Evolutionary conservation across 2,113 vertebrate species (phyloP), one percentile per base, ranked within the genome.

Genomic region (Anoura caudifer): DNA sequence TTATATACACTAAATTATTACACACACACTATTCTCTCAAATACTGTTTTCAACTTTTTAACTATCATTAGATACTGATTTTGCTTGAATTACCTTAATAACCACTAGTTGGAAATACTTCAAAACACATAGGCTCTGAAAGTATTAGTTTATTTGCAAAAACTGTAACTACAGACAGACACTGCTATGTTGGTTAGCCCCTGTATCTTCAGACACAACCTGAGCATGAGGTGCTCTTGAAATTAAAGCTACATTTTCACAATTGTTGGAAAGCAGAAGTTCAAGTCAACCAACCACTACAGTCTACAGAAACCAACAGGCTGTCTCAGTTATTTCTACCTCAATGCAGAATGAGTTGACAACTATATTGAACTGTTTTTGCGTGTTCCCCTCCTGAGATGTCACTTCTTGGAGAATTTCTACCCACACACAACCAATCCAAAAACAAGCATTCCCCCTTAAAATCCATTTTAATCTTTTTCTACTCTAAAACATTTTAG

Each of bases 51-150:
- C 90, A 90, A 56, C 12, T 15, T 80, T 76, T 75, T 67, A 36
- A 75, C 28, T 86, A 63, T 52, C 22, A 69, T 69, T 85, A 83
- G 41, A 86, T 47, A 73, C 33, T 50, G 69, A 80, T 92, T 92
- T 95, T 94, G 43, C 85, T 89, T 52, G 14, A 77, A 95, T 87
- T 95, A 47, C 14, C 85, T 93, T 86, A 75, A 85, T 33, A 90
- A 61, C 24, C 17, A 84, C 36, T 33, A 47, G 33, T 1, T 73
- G 59, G 38, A 92, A 92, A 85, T 67, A 47, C 38, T 87, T 87
- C 45, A 80, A 11, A 59, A 92, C 4, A 12, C n/a, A 9, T 20
- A 79, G 33, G 33, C 33, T 75, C 77, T 63, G 38, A 77, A 85
- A 69, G 54, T 26, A 56, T 26, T 77, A 73, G 13, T 33, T 24